Conservation (phyloP, 2,888 invertebrate genomes). For the Calephelis perditalis region DNA sequence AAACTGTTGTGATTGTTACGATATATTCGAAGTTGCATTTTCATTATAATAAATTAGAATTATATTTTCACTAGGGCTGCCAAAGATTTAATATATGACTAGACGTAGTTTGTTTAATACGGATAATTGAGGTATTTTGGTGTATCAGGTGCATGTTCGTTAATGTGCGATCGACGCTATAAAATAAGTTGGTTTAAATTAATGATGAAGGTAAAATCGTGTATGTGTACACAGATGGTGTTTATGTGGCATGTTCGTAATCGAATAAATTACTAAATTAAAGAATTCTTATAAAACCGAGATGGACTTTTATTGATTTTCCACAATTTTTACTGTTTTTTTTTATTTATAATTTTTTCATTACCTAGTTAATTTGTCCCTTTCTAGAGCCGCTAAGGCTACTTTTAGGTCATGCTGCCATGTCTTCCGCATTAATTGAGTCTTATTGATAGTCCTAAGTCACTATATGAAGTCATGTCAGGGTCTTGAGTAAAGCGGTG, state of each 20-base stretch:
- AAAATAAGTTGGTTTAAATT: slow-evolving; percentile 39
- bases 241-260: slow-evolving; percentile 39
- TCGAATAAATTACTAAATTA: slow-evolving; percentile 65
- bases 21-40: slow-evolving; percentile 73
- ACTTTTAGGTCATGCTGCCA: too few species aligned
- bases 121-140: slow-evolving; percentile 72
- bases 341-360: too few species aligned
- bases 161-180: slow-evolving; percentile 18
- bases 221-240: slow-evolving; percentile 41
- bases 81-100: slow-evolving; percentile 71
- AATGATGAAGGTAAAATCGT: slow-evolving; percentile 41
- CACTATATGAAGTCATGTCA: too few species aligned
- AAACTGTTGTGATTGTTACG: slow-evolving; percentile 75
- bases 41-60: slow-evolving; percentile 69
- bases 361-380: too few species aligned
- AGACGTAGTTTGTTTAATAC: slow-evolving; percentile 72
- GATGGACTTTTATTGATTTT: slow-evolving; percentile 28
- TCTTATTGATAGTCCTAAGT: too few species aligned
- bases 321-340: too few species aligned
- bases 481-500: too few species aligned
- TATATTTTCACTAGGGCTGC: slow-evolving; percentile 80
- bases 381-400: too few species aligned
- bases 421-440: too few species aligned
- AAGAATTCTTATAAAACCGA: slow-evolving; percentile 50
- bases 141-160: slow-evolving; percentile 26